A percentile compares a stretch with the other conserved stretches of the same genome.
Evolutionary conservation across 2,797 vertebrate species (phyloP).

Genomic region (Eidolon dupreanum): DNA sequence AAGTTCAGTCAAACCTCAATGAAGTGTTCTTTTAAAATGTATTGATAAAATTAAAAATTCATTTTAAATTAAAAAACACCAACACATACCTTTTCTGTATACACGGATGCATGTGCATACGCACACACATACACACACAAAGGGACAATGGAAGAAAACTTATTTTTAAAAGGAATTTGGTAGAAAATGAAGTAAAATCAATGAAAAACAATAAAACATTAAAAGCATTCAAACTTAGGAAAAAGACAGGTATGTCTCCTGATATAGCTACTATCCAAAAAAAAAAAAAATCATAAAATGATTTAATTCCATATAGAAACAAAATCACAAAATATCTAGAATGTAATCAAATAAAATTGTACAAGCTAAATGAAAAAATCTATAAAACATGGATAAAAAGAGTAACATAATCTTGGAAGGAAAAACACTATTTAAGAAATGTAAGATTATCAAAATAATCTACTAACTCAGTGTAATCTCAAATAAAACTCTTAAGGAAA

Average conservation of each 20-base stretch:
- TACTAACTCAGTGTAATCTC: not conserved
- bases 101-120: not conserved
- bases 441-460: not conserved
- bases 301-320: not conserved
- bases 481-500: not conserved
- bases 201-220: not conserved
- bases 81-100: not conserved
- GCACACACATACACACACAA: too few species aligned
- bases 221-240: not conserved
- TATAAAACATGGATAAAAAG: not conserved
- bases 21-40: not conserved
- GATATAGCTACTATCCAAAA: accelerated
- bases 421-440: not conserved
- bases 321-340: not conserved
- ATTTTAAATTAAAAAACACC: not conserved
- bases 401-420: not conserved
- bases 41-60: not conserved
- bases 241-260: not conserved
- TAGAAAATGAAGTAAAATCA: not conserved
- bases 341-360: not conserved
- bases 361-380: not conserved
- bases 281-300: not conserved
- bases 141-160: not conserved
- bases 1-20: not conserved
- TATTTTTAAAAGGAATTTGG: not conserved